A percentile compares a stretch with the other conserved stretches of the same genome.
phyloP scores from a whole-genome alignment of 2,888 invertebrate genomes.

The Stramonita haemastoma region DNA sequence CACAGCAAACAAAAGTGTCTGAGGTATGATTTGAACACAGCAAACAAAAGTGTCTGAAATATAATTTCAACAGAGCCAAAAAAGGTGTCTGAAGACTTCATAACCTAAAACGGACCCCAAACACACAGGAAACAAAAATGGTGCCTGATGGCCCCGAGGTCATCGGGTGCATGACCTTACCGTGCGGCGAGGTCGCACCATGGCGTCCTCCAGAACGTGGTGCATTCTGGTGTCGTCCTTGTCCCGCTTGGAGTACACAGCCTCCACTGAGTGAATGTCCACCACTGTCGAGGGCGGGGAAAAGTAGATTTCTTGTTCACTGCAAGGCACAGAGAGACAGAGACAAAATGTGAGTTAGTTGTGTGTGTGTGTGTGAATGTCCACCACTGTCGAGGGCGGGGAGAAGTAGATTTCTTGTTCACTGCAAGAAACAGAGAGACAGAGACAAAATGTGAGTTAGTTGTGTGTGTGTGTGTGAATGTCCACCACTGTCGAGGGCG shows the following conservation, averaged over 20 bases:
- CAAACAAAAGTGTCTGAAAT: too few relatives aligned
- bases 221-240: constrained; percentile 95
- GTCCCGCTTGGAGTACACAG: constrained; percentile 88
- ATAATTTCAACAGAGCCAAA: too few relatives aligned
- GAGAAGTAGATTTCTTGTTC: not conserved
- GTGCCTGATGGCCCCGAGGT: too few relatives aligned
- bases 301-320: not conserved
- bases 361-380: constrained; percentile 80
- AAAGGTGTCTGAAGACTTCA: too few relatives aligned
- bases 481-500: constrained; percentile 82
- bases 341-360: too few relatives aligned
- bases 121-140: too few relatives aligned
- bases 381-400: constrained; percentile 79
- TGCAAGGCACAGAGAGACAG: too few relatives aligned
- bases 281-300: constrained; percentile 77
- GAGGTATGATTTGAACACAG: too few relatives aligned
- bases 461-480: constrained; percentile 81
- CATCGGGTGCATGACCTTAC: constrained; percentile 54
- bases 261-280: constrained; percentile 95
- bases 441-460: not conserved
- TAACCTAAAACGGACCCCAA: too few relatives aligned
- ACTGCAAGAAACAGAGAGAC: not conserved
- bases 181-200: constrained; percentile 84
- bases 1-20: too few relatives aligned
- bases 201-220: constrained; percentile 84